These are phyloP conservation scores for Nothoprocta pentlandii DNA, from an alignment of 2,113 vertebrate genomes.

Conservation along the genomic window DNA sequence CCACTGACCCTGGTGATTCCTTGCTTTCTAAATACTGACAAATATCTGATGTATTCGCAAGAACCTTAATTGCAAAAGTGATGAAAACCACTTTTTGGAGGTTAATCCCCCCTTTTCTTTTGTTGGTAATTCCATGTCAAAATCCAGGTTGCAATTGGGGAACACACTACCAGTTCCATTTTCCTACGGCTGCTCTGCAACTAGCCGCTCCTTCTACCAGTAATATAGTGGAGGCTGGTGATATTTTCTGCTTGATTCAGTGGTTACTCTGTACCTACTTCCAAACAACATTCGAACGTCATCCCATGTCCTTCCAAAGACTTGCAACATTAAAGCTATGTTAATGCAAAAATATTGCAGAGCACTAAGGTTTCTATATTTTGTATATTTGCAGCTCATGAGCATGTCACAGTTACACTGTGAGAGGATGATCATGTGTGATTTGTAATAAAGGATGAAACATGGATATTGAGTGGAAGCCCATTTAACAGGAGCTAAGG, in stretches of 20 bases:
- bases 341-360: neutral
- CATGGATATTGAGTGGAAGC: neutral
- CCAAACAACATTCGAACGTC: neutral
- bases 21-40: neutral
- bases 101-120: neutral
- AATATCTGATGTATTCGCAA: neutral
- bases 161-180: neutral
- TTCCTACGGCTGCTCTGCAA: neutral
- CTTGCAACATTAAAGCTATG: neutral
- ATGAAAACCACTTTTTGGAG: neutral
- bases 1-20: too few species aligned
- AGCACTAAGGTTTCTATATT: neutral
- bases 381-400: neutral
- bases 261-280: neutral
- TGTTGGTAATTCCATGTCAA: neutral
- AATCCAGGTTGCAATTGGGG: rapidly evolving
- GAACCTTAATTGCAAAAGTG: neutral
- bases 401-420: neutral
- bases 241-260: neutral
- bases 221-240: neutral
- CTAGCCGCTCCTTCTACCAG: neutral
- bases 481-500: neutral
- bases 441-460: neutral
- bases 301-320: neutral
- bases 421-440: neutral